A percentile compares a stretch with the other conserved stretches of the same genome.
These are phyloP conservation scores for Rotaria socialis DNA, from an alignment of 2,888 invertebrate species.

Conservation along the genomic window DNA sequence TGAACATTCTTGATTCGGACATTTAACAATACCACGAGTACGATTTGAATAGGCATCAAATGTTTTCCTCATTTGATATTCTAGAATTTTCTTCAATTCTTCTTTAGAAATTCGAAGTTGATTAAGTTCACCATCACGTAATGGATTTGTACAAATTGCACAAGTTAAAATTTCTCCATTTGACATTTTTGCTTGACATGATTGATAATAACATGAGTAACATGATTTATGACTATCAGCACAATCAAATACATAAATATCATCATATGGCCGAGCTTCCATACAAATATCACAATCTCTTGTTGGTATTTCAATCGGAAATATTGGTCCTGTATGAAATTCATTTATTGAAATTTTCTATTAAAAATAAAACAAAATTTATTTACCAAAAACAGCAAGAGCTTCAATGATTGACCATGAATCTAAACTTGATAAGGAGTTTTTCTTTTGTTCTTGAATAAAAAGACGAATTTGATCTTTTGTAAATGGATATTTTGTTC, in stretches of 20 bases:
- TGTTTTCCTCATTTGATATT: conserved; percentile 19
- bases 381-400: neutral
- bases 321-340: neutral
- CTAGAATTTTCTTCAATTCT: neutral
- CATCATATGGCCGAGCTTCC: conserved; percentile 2
- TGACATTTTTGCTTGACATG: neutral
- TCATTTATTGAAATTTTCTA: no score
- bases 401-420: neutral
- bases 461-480: neutral
- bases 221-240: neutral
- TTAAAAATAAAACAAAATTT: neutral
- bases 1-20: neutral
- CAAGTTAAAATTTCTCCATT: neutral
- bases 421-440: neutral
- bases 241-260: conserved; percentile 27
- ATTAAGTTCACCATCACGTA: neutral
- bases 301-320: neutral
- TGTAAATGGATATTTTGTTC: conserved; percentile 17
- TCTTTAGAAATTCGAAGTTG: neutral
- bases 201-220: conserved; percentile 4
- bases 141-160: neutral
- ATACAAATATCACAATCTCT: neutral
- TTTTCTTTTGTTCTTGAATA: neutral
- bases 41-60: neutral
- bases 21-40: neutral